Evolutionary conservation across 2,797 vertebrate genomes (phyloP).

Genomic region (Danio tinwini): DNA sequence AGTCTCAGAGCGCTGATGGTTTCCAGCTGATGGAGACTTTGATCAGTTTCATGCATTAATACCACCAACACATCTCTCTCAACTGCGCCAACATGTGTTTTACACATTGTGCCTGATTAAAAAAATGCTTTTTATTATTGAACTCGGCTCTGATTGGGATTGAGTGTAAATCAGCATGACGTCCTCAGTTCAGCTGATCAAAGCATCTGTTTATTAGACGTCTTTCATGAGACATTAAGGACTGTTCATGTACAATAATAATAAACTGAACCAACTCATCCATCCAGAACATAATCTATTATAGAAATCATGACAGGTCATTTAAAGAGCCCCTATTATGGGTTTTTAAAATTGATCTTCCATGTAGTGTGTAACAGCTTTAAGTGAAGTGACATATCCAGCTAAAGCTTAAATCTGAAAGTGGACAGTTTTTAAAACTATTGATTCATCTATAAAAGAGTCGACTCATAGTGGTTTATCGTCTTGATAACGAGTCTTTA

Average conservation of each 20-base stretch:
- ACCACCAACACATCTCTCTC: constrained; percentile 22
- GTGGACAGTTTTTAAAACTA: too few relatives aligned
- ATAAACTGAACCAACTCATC: background rate
- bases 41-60: constrained; percentile 23
- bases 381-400: too few relatives aligned
- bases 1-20: constrained; percentile 20
- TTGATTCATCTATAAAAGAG: too few relatives aligned
- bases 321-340: too few relatives aligned
- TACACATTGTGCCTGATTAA: constrained; percentile 26
- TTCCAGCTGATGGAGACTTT: constrained; percentile 31
- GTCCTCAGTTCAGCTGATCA: background rate
- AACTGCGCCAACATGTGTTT: constrained; percentile 16
- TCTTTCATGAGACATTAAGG: constrained; percentile 4
- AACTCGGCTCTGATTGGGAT: constrained; percentile 1
- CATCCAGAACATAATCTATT: background rate
- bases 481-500: too few relatives aligned
- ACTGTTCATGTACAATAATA: background rate
- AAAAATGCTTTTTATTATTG: background rate
- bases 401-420: too few relatives aligned
- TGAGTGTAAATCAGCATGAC: background rate
- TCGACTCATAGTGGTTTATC: too few relatives aligned
- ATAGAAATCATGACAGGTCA: background rate
- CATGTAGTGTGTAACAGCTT: too few relatives aligned
- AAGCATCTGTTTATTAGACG: background rate
- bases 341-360: too few relatives aligned